A percentile compares a stretch with the other conserved stretches of the same genome.
phyloP scores from a whole-genome alignment of 2,113 vertebrate species.

The Mandrillus leucophaeus region DNA sequence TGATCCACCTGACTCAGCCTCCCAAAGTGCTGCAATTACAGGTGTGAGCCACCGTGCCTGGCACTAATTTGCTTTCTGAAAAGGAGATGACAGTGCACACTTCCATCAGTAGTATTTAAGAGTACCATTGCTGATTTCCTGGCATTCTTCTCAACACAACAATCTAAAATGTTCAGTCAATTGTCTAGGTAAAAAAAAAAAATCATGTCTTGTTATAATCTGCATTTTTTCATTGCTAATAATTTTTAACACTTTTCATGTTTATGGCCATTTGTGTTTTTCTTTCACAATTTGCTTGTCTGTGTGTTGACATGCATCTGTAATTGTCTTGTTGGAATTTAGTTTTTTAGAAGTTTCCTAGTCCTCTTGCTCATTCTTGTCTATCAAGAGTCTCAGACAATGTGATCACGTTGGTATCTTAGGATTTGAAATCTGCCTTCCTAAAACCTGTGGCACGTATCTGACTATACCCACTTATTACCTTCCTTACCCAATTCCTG shows the following conservation, averaged over 20 bases:
- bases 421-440: not conserved
- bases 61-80: not conserved
- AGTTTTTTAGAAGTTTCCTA: conserved; percentile 35
- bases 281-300: conserved; percentile 15
- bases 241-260: conserved; percentile 21
- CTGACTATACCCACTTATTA: not conserved
- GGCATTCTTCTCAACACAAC: conserved; percentile 12
- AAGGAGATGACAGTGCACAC: not conserved
- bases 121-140: not conserved
- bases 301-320: conserved; percentile 1
- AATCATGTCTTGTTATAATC: conserved; percentile 12
- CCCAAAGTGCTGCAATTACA: too few species aligned
- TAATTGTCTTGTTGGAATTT: conserved; percentile 37
- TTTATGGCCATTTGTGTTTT: conserved; percentile 11
- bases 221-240: conserved; percentile 46
- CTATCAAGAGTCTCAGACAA: conserved; percentile 20
- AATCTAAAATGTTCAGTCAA: not conserved
- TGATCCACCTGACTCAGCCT: too few species aligned
- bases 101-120: not conserved
- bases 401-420: not conserved
- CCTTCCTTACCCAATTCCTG: not conserved
- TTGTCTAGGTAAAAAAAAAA: conserved; percentile 44
- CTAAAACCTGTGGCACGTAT: not conserved
- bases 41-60: not conserved
- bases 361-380: not conserved